Conservation (phyloP, 2,113 vertebrate genomes). For the Synchiropus splendidus region DNA sequence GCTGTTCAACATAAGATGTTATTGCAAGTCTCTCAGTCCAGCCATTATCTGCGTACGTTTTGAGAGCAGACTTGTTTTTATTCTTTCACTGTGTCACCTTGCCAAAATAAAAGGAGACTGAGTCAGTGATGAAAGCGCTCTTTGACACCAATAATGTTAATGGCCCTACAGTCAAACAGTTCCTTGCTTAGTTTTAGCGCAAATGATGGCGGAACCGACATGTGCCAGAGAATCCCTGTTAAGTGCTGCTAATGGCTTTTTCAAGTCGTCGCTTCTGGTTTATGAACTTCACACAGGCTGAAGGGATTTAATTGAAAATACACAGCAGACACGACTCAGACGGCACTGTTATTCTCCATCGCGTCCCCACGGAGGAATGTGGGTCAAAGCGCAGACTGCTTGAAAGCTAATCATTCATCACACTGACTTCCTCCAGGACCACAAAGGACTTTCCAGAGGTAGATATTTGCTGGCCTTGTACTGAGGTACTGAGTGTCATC, state of each 20-base stretch:
- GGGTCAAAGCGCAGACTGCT: constrained; percentile 41
- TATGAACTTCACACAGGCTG: constrained; percentile 14
- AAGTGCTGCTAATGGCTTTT: constrained; percentile 20
- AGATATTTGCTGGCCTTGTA: constrained; percentile 19
- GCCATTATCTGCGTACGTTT: no score
- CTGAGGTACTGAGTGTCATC: no score
- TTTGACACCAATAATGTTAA: constrained; percentile 5
- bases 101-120: constrained; percentile 1
- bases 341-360: constrained; percentile 32
- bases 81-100: constrained; percentile 1
- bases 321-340: no score
- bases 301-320: not conserved
- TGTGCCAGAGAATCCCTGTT: constrained; percentile 17
- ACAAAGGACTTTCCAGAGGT: constrained; percentile 41
- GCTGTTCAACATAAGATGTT: no score
- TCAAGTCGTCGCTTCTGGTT: constrained; percentile 20
- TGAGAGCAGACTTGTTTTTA: no score
- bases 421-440: constrained; percentile 19
- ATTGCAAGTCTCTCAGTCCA: no score
- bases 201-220: not conserved
- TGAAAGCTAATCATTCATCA: constrained; percentile 37
- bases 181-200: constrained; percentile 7
- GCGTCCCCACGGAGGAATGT: constrained; percentile 31
- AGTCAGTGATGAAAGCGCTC: constrained; percentile 1
- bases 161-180: constrained; percentile 2